These are phyloP conservation scores for Abscondita cerata DNA, from an alignment of 2,888 invertebrate genomes.

Conservation along the genomic window DNA sequence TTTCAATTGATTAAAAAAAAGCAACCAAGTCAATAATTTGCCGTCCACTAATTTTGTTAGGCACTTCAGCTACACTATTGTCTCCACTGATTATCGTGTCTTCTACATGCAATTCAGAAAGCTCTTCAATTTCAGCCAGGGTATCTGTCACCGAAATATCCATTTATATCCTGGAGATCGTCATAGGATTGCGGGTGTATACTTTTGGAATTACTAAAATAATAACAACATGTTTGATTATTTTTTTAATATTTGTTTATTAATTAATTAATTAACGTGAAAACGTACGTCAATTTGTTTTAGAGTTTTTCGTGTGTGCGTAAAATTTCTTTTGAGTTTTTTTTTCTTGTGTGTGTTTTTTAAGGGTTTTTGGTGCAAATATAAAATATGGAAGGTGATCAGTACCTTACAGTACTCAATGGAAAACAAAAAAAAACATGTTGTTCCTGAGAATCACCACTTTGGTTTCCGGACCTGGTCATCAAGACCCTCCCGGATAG, in stretches of 20 bases:
- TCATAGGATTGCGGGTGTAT: not conserved
- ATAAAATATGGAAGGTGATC: too few relatives aligned
- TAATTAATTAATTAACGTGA: too few relatives aligned
- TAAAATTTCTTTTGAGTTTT: too few relatives aligned
- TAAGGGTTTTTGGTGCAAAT: too few relatives aligned
- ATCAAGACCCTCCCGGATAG: too few relatives aligned
- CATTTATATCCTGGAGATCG: not conserved
- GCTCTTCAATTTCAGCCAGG: not conserved
- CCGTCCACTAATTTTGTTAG: not conserved
- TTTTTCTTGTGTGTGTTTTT: too few relatives aligned
- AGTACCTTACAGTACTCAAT: too few relatives aligned
- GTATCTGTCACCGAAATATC: not conserved
- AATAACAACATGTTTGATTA: not conserved
- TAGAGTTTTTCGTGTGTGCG: too few relatives aligned
- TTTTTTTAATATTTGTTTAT: not conserved
- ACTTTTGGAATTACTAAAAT: not conserved
- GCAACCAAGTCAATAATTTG: slow-evolving; percentile 2
- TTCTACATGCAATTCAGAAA: not conserved
- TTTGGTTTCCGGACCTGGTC: too few relatives aligned
- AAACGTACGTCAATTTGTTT: too few relatives aligned
- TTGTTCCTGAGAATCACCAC: too few relatives aligned
- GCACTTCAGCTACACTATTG: not conserved
- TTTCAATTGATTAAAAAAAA: slow-evolving; percentile 1
- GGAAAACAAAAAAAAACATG: too few relatives aligned
- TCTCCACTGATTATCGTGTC: not conserved